Evolutionary conservation across 2,113 vertebrate genomes (phyloP).

Genomic region (Carassius auratus): DNA sequence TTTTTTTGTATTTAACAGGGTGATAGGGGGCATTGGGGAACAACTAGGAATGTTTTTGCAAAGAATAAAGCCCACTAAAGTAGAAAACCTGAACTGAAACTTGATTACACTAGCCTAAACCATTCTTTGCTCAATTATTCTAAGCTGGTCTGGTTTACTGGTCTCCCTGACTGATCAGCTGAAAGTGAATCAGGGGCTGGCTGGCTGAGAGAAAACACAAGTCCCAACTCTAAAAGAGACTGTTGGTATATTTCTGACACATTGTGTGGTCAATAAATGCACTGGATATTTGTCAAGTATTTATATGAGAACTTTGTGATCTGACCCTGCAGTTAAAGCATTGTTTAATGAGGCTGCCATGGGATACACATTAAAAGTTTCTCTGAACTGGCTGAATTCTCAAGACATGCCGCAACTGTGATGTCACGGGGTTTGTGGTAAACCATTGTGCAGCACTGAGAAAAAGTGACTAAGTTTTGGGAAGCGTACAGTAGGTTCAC

Average conservation of each 20-base stretch:
- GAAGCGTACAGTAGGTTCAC: neutral
- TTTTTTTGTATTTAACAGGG: neutral
- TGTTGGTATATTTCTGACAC: neutral
- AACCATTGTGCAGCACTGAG: neutral
- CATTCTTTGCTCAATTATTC: neutral
- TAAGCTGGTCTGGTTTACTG: no score
- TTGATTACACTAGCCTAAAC: neutral
- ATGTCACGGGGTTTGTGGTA: neutral
- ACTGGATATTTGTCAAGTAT: neutral
- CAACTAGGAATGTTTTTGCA: neutral
- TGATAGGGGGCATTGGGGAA: neutral
- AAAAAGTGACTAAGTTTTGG: neutral
- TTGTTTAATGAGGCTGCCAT: neutral
- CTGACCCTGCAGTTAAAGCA: neutral
- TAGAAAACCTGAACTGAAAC: neutral
- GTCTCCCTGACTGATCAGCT: no score
- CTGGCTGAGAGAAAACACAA: no score
- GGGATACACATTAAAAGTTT: neutral
- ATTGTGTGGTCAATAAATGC: neutral
- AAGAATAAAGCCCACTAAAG: neutral
- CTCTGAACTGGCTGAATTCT: neutral
- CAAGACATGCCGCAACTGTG: neutral
- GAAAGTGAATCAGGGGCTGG: neutral
- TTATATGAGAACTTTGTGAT: neutral
- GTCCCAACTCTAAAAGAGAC: neutral